Percentiles rank a stretch among this genome's conserved stretches.
These are phyloP conservation scores for Camponotus floridanus DNA, from an alignment of 1,140 invertebrate genomes.

Conservation along the genomic window DNA sequence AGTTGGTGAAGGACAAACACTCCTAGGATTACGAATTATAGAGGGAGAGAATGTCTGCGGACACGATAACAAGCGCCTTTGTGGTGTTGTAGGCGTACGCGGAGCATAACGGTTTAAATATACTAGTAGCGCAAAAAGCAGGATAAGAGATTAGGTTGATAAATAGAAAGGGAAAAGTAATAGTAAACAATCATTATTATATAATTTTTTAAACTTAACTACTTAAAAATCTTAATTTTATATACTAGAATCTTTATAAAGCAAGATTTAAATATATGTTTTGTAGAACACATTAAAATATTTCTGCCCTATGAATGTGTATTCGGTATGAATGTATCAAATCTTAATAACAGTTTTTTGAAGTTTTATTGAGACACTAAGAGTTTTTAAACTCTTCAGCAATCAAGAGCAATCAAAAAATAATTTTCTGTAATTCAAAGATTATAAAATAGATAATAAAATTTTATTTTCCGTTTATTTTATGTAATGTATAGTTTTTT, in stretches of 20 bases:
- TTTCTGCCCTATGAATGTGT: background rate
- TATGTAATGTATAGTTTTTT: background rate
- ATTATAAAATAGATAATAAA: background rate
- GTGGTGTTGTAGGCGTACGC: constrained; percentile 78
- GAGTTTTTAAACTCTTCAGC: background rate
- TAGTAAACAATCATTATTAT: constrained; percentile 52
- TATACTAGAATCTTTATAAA: background rate
- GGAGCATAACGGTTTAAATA: constrained; percentile 80
- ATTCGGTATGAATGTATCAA: background rate
- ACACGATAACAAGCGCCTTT: constrained; percentile 81
- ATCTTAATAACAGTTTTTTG: background rate
- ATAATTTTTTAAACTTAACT: background rate
- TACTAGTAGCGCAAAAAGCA: constrained; percentile 66
- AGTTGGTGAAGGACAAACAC: constrained; percentile 83
- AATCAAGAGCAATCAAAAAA: background rate
- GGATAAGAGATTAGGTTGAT: constrained; percentile 22
- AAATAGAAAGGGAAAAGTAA: constrained; percentile 43
- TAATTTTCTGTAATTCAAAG: background rate
- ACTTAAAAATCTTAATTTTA: background rate
- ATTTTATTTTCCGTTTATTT: background rate
- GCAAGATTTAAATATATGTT: background rate
- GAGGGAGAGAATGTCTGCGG: constrained; percentile 74
- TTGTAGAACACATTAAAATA: constrained; percentile 14
- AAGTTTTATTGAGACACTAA: background rate
- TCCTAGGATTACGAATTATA: constrained; percentile 68